Percentiles rank a stretch among this genome's conserved stretches.
Conservation (phyloP, 2,113 vertebrate genomes). For the Lepus americanus region DNA sequence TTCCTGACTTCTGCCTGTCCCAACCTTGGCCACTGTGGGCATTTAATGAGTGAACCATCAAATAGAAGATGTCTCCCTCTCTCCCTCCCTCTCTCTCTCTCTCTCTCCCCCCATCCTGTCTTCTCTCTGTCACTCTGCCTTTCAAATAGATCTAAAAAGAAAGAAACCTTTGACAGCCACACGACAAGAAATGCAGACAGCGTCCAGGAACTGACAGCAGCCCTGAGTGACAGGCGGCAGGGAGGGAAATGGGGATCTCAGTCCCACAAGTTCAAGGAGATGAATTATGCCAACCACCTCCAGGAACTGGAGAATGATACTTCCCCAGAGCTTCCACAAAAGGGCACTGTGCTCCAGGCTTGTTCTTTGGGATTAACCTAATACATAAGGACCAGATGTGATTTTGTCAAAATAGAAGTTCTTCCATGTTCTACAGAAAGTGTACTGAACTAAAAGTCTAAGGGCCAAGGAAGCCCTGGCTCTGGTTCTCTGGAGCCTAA, state of each 20-base stretch:
- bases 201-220: not conserved
- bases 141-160: too few relatives aligned
- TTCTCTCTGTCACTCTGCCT: too few relatives aligned
- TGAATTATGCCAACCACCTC: not conserved
- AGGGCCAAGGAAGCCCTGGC: not conserved
- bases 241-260: not conserved
- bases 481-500: not conserved
- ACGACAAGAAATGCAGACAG: not conserved
- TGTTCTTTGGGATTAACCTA: not conserved
- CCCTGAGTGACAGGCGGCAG: not conserved
- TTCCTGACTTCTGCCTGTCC: too few relatives aligned
- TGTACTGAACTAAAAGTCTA: not conserved
- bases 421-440: not conserved
- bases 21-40: too few relatives aligned
- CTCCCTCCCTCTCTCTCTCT: too few relatives aligned
- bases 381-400: not conserved
- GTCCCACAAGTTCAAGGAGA: not conserved
- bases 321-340: not conserved
- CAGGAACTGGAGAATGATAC: not conserved
- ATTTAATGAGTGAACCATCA: too few relatives aligned
- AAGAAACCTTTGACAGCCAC: not conserved
- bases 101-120: too few relatives aligned
- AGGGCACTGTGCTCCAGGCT: not conserved
- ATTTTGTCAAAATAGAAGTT: not conserved
- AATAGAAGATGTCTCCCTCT: too few relatives aligned